Base-by-base conservation (phyloP, 2,797 vertebrate species). In the Tamandua tetradactyla region DNA sequence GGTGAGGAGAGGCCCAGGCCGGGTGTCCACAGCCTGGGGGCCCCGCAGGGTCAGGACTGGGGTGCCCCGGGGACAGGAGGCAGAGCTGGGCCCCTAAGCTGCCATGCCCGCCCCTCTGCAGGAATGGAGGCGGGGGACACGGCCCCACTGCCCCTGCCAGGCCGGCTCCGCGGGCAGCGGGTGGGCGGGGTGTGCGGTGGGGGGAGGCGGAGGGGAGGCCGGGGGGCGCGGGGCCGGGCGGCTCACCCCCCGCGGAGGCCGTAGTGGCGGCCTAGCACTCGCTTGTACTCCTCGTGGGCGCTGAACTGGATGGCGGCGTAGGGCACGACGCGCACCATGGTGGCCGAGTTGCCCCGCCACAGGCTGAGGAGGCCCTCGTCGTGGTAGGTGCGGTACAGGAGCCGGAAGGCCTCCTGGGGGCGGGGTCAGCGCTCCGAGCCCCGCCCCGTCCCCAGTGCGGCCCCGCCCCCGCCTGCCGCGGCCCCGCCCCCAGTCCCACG, bases 221-320 rank as follows among this genome's bases (percentile, higher is more conserved):
- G 71, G 37, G 37, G 25, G 52, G 7, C 49, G 7, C 49, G 11
- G 49, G 11, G 11, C 7, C 49, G 49, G 11, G 0, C 40, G 1
- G 74, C 72, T 98, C 98, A 99, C 99, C 98, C 99, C 98, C 99
- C 99, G 96, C 99, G 98, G 97, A 99, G 99, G 97, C 99, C 99
- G 0, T 99, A 99, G 98, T 99, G 99, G 25, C 95, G 97, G 62
- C 99, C 99, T 96, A 99, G 98, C 87, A 99, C 96, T 52, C 96
- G 97, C 96, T 99, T 99, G 98, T 99, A 99, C 97, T 99, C 99
- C 96, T 99, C 99, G 0, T 99, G 99, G 0, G 99, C 99, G 30
- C 99, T 99, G 98, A 99, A 99, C 98, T 99, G 99, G 96, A 99
- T 99, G 98, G 99, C 99, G 2, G 99, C 99, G 0, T 99, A 99